Evolutionary conservation across 2,797 vertebrate species (phyloP).

Genomic region (Harpagifer antarcticus): DNA sequence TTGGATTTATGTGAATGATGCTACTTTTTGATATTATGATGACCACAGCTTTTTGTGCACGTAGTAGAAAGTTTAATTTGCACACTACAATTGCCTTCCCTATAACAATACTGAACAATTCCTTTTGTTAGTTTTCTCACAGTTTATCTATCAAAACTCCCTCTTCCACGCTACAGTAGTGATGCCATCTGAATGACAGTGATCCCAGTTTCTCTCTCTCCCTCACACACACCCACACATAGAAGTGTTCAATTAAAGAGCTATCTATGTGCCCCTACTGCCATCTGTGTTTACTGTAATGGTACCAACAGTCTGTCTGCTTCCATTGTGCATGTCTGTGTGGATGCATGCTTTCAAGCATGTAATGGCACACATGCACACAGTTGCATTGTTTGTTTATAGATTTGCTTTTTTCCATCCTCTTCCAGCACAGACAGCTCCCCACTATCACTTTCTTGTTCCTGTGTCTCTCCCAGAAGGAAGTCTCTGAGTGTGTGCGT

Average conservation of each 20-base stretch:
- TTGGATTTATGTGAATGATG: background rate
- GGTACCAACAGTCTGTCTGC: slow-evolving; percentile 78
- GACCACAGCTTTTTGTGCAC: background rate
- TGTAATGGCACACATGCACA: slow-evolving; percentile 65
- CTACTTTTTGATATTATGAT: background rate
- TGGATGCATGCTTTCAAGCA: slow-evolving; percentile 49
- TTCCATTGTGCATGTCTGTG: slow-evolving; percentile 61
- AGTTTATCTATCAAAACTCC: background rate
- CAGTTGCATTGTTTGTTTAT: slow-evolving; percentile 70
- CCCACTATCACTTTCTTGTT: slow-evolving; percentile 56
- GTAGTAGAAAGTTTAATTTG: too few species aligned
- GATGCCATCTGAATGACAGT: slow-evolving; percentile 37
- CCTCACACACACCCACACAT: slow-evolving; percentile 10
- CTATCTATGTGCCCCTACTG: slow-evolving; percentile 50
- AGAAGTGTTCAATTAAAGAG: slow-evolving; percentile 64
- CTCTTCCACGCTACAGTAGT: background rate
- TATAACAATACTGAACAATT: background rate
- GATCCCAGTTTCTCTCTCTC: slow-evolving; percentile 33
- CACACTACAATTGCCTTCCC: background rate
- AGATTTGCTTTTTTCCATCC: slow-evolving; percentile 51
- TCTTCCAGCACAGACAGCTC: slow-evolving; percentile 53
- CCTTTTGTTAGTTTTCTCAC: background rate
- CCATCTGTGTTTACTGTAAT: slow-evolving; percentile 78
- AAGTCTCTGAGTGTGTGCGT: slow-evolving; percentile 58
- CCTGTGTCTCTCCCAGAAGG: slow-evolving; percentile 68